Base-by-base conservation (phyloP, 1,140 invertebrate genomes). In the Musca domestica region DNA sequence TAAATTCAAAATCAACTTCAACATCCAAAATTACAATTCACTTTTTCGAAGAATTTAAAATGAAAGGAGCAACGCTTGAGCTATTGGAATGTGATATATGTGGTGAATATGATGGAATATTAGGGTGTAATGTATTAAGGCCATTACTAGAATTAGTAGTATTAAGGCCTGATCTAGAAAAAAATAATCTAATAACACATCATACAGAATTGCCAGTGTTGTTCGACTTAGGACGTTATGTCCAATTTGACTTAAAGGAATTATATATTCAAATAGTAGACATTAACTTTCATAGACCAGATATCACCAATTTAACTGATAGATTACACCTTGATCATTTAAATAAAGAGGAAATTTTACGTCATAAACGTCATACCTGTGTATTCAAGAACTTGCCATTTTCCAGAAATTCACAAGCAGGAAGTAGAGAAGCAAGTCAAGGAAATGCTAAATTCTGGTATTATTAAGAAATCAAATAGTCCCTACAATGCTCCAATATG, bases 11-110 rank as follows among this genome's bases (percentile, higher is more conserved):
- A 22, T 22, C 49, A 52, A 52, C n/a, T n/a, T n/a, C n/a, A n/a
- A n/a, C n/a, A n/a, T n/a, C n/a, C n/a, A n/a, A n/a, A n/a, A n/a
- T n/a, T n/a, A n/a, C n/a, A n/a, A 52, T 52, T 10, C 49, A n/a
- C 49, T 22, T 52, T 52, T 52, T 52, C 23, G 14, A 52, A 15
- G 49, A 52, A 52, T 52, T 52, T 52, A 52, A 52, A 10, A 22
- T 7, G 6, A 17, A 3, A 10, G 5, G 19, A 22, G 49, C 49
- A 3, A 52, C 9, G 14, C 20, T 52, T 52, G 17, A 52, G 23
- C 20, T 52, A 22, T 22, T 52, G 6, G 49, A 52, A 52, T 10
- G 0, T 3, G 49, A 52, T 10, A 22, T 52, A 52, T 52, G 20
- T 52, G 23, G 49, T 20, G 49, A 52, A 10, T 52, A 22, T 14